Conservation (phyloP, 2,888 invertebrate genomes). For the Synanthedon formicaeformis region DNA sequence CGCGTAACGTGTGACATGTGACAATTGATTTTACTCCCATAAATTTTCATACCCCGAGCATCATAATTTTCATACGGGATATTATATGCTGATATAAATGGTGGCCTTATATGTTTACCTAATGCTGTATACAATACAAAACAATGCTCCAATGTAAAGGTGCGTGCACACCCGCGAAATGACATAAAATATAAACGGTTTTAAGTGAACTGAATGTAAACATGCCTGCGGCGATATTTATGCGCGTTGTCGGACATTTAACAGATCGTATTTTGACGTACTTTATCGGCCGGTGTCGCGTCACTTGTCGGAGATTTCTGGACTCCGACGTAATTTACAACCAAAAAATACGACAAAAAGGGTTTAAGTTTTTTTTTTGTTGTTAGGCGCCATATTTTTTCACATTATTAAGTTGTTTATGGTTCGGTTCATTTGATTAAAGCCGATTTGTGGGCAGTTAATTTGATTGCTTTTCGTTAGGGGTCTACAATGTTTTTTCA, state of each 20-base stretch:
- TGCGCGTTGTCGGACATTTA: slow-evolving; percentile 36
- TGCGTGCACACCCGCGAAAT: not conserved
- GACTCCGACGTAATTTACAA: slow-evolving; percentile 5
- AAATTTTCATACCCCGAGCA: too few relatives aligned
- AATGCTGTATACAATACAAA: not conserved
- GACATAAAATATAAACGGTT: not conserved
- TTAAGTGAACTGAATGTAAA: slow-evolving; percentile 4
- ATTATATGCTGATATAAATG: too few relatives aligned
- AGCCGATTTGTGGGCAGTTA: not conserved
- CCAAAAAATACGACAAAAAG: slow-evolving; percentile 5
- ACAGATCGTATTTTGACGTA: slow-evolving; percentile 48
- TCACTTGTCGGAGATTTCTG: slow-evolving; percentile 14
- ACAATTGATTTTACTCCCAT: too few relatives aligned
- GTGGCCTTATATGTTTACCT: too few relatives aligned
- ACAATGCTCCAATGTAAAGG: not conserved
- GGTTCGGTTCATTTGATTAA: not conserved
- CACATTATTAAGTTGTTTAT: not conserved
- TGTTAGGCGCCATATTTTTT: not conserved
- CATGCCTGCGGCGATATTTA: slow-evolving; percentile 21
- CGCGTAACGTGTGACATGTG: too few relatives aligned
- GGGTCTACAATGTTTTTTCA: not conserved
- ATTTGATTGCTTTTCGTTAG: not conserved
- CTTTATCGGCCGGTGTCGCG: slow-evolving; percentile 29
- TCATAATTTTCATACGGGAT: too few relatives aligned
- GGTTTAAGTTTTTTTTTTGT: slow-evolving; percentile 1